These are phyloP conservation scores for Archegozetes longisetosus DNA, from an alignment of 1,140 invertebrate genomes.

Conservation along the genomic window DNA sequence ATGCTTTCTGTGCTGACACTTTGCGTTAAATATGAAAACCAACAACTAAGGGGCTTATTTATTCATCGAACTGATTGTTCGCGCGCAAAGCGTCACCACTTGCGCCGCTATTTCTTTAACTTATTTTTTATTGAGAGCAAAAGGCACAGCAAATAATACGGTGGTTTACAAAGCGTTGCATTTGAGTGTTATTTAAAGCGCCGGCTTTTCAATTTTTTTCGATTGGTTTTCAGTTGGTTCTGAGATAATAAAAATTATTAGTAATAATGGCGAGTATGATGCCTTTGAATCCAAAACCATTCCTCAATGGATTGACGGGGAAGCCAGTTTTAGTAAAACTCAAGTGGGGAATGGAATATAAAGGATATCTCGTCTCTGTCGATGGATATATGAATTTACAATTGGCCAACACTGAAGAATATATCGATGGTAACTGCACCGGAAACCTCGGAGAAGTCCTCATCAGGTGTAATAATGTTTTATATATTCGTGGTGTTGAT, in stretches of 20 bases:
- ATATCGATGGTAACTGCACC: constrained; percentile 72
- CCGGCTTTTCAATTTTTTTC: neutral
- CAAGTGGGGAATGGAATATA: constrained; percentile 99
- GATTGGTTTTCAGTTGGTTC: neutral
- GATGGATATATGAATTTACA: constrained; percentile 99
- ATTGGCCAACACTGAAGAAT: constrained; percentile 96
- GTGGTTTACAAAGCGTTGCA: no score
- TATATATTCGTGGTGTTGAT: constrained; percentile 88
- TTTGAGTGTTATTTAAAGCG: no score
- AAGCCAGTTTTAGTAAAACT: constrained; percentile 95
- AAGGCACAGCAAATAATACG: no score
- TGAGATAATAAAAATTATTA: neutral
- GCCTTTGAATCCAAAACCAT: constrained; percentile 98
- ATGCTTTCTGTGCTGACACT: no score
- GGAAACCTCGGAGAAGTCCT: constrained; percentile 94
- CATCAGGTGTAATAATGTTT: constrained; percentile 92
- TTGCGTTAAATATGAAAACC: no score
- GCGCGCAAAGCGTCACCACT: no score
- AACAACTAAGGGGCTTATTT: no score
- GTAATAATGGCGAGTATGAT: constrained; percentile 29
- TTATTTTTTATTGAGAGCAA: no score
- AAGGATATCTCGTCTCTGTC: constrained; percentile 89
- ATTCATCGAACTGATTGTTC: no score
- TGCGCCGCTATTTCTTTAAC: no score
- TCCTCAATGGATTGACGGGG: constrained; percentile 90